Percentiles rank a stretch among this genome's conserved stretches.
Evolutionary conservation across 2,113 vertebrate genomes (phyloP).

Genomic region (Etheostoma cragini): DNA sequence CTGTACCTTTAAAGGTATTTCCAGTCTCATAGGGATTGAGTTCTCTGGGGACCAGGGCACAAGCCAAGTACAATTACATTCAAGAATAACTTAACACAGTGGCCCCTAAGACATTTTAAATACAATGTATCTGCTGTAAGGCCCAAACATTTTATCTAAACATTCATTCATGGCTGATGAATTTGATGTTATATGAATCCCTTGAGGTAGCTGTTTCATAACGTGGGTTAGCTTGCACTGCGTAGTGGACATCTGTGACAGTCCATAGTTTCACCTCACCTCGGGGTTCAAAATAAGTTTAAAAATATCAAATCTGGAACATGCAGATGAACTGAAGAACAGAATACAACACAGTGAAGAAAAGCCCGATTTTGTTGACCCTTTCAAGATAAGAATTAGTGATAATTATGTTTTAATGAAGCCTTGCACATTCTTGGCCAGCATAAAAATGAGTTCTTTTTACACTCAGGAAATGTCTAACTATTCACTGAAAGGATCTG

Average conservation of each 20-base stretch:
- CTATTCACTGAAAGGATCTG: not conserved
- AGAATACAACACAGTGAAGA: not conserved
- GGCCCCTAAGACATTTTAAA: constrained; percentile 49
- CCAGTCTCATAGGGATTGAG: constrained; percentile 39
- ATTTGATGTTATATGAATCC: constrained; percentile 58
- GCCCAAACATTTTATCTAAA: constrained; percentile 62
- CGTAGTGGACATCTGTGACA: constrained; percentile 43
- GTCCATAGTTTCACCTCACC: constrained; percentile 36
- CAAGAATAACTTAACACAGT: constrained; percentile 54
- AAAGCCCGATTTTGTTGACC: not conserved
- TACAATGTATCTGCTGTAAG: constrained; percentile 26
- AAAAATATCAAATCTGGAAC: constrained; percentile 26
- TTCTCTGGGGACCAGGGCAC: constrained; percentile 53
- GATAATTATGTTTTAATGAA: not conserved
- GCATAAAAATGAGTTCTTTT: not conserved
- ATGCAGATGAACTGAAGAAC: constrained; percentile 15
- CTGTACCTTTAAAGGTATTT: constrained; percentile 43
- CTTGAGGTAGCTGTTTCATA: constrained; percentile 48
- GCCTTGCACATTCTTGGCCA: not conserved
- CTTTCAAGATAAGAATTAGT: constrained; percentile 19
- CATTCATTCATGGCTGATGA: constrained; percentile 54
- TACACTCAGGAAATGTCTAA: not conserved
- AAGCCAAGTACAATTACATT: constrained; percentile 62
- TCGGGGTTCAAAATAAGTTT: constrained; percentile 5
- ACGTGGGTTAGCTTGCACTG: constrained; percentile 5